Conservation (phyloP, 2,113 vertebrate species). For the Salvelinus fontinalis region DNA sequence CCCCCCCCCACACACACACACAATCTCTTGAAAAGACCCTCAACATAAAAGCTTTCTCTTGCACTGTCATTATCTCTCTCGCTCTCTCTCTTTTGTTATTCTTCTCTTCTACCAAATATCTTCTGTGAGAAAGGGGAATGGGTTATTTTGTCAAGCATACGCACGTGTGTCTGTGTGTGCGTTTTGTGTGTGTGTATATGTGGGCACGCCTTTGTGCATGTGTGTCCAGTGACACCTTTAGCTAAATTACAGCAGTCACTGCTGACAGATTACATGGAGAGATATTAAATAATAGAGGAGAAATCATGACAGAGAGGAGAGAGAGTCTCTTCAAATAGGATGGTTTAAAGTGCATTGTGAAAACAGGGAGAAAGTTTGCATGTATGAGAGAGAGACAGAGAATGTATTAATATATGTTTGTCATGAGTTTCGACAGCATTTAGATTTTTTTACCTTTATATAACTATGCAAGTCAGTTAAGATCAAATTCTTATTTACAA, state of each 20-base stretch:
- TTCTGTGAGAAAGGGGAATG: not conserved
- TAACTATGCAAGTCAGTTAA: no score
- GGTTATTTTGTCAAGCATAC: slow-evolving; percentile 1
- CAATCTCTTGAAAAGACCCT: no score
- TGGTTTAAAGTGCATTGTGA: not conserved
- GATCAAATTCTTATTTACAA: no score
- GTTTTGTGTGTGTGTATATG: not conserved
- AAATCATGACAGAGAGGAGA: not conserved
- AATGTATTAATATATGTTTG: no score
- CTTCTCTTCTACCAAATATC: no score
- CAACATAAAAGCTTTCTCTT: no score
- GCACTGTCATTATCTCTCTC: no score
- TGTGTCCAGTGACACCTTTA: not conserved
- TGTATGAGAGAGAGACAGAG: slow-evolving; percentile 32
- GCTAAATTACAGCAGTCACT: no score
- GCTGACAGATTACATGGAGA: not conserved
- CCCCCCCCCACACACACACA: no score
- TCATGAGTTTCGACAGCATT: no score
- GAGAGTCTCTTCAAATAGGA: not conserved
- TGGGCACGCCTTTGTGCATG: not conserved
- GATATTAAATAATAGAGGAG: not conserved
- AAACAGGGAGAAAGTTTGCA: slow-evolving; percentile 37
- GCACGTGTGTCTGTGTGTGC: not conserved
- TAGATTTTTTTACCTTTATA: no score
- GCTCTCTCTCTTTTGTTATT: no score